Base-by-base conservation (phyloP, 2,113 vertebrate genomes). In the Heterochromis multidens region DNA sequence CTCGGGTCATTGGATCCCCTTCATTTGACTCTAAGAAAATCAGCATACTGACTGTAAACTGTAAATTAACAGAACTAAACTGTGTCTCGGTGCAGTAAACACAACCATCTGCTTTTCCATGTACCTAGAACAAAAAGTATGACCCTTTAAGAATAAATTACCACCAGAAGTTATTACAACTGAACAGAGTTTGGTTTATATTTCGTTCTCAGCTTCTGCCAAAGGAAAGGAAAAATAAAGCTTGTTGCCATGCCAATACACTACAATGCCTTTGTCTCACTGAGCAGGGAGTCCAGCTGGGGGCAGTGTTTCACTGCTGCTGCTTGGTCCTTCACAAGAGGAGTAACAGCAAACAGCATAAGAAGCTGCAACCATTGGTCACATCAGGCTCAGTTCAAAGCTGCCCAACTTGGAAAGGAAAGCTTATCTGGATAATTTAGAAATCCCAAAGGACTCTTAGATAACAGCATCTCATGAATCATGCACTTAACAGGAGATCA, bases 241-340 rank as follows among this genome's bases (percentile, higher is more conserved):
- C 40, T 56, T 31, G 82, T 83, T 90, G 79, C 62, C 65, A 70
- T 85, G 78, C 60, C 74, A 85, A 80, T 91, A 8, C 11, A 49
- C 52, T 13, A n/a, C 31, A 59, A 21, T 40, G 58, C 3, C 62
- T 63, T 4, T 9, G 61, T 43, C 27, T 81, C 35, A 87, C 84
- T 62, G 5, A 5, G 14, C 2, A 1, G 3, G 16, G 54, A 3
- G 37, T 76, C 93, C 95, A 95, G 81, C 27, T 17, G 95, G 88
- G 91, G 95, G 95, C 94, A 95, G 91, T 93, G 81, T 93, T 91
- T 90, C 72, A 59, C 87, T 74, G 49, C 74, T 16, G 6, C 82
- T 49, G 33, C 6, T 46, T 59, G 46, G 46, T 54, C 31, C 70
- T 74, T 9, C 16, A 31, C 46, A 62, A 31, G 33, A 65, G 46